Evolutionary conservation across 2,797 vertebrate genomes (phyloP).

Genomic region (Sebastes taczanowskii): DNA sequence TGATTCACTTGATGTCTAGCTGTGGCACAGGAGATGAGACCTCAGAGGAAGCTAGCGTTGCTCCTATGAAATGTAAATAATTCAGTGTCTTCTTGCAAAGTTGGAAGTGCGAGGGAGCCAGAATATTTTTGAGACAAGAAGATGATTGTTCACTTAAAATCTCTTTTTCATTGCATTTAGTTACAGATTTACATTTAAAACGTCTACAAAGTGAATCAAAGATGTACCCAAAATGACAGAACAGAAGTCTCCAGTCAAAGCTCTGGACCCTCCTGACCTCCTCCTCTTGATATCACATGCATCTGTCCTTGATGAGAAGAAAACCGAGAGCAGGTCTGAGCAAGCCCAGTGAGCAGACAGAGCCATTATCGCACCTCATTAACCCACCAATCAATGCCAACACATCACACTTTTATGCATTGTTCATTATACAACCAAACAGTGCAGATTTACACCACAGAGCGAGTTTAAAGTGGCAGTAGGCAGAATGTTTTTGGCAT

Average conservation of each 20-base stretch:
- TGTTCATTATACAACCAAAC: conserved; percentile 23
- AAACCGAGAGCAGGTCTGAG: conserved; percentile 33
- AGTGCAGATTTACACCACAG: conserved; percentile 18
- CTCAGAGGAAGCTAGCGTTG: not conserved
- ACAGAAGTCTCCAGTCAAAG: not conserved
- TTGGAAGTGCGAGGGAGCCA: not conserved
- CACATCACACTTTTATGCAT: conserved; percentile 38
- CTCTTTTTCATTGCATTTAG: conserved; percentile 11
- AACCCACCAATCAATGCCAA: conserved; percentile 32
- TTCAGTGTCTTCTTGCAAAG: not conserved
- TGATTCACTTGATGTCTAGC: not conserved
- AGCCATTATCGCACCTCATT: conserved; percentile 8
- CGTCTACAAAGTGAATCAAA: not conserved
- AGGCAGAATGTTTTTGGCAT: not conserved
- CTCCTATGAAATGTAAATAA: conserved; percentile 17
- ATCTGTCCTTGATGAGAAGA: conserved; percentile 29
- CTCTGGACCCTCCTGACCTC: not conserved
- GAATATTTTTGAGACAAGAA: conserved; percentile 1
- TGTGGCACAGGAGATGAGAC: not conserved
- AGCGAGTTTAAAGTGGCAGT: not conserved
- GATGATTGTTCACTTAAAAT: not conserved
- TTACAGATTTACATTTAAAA: conserved; percentile 14
- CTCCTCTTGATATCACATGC: conserved; percentile 11
- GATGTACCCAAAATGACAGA: not conserved
- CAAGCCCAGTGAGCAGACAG: conserved; percentile 30